These are phyloP conservation scores for Odontesthes bonariensis DNA, from an alignment of 2,113 vertebrate genomes.

Conservation along the genomic window DNA sequence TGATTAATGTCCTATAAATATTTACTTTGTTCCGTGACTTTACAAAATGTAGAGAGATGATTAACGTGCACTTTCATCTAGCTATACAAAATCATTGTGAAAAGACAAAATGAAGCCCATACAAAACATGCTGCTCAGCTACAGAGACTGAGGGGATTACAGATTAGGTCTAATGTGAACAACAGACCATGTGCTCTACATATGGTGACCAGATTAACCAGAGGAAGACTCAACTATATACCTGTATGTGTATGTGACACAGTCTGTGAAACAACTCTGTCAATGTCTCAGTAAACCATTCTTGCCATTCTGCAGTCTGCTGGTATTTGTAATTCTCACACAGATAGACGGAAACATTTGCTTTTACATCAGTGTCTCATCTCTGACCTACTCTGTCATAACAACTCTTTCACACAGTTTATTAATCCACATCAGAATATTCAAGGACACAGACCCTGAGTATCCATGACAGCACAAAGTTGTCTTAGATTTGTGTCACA, in stretches of 20 bases:
- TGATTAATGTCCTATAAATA: too few species aligned
- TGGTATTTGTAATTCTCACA: neutral
- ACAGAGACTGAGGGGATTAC: conserved; percentile 35
- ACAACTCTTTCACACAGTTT: too few species aligned
- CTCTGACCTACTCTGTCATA: neutral
- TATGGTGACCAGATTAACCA: conserved; percentile 65
- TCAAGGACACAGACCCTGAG: too few species aligned
- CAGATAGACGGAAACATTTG: neutral
- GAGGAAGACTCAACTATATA: conserved; percentile 9
- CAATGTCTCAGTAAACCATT: conserved; percentile 28
- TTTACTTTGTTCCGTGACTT: neutral
- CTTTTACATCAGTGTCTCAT: conserved; percentile 2
- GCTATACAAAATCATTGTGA: too few species aligned
- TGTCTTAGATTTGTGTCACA: too few species aligned
- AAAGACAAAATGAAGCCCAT: too few species aligned
- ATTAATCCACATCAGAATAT: too few species aligned
- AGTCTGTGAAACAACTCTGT: neutral
- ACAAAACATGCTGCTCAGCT: conserved; percentile 8
- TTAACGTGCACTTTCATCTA: too few species aligned
- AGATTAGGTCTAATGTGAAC: conserved; percentile 43
- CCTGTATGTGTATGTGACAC: conserved; percentile 5
- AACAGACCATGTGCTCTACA: conserved; percentile 55
- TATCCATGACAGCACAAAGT: too few species aligned
- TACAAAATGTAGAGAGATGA: too few species aligned
- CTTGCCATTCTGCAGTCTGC: neutral